Evolutionary conservation across 2,797 vertebrate species (phyloP), one percentile per base, ranked within the genome.

Genomic region (Rhinogobio ventralis): DNA sequence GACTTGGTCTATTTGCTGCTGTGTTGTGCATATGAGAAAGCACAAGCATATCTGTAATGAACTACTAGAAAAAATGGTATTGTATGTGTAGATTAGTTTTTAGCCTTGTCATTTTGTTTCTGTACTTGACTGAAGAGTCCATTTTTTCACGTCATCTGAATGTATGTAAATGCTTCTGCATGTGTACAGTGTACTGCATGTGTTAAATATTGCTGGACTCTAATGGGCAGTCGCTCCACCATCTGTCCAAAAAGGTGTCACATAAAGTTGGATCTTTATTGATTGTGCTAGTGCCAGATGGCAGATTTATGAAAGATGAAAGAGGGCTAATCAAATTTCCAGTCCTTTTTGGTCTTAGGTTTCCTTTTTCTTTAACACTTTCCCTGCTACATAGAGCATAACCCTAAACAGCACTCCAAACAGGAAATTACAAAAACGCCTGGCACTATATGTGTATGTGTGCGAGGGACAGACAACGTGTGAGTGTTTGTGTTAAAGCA

Each of bases 241-340:
- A 87, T 91, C 92, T 86, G 90, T 94, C 93, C 91, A 91, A 88
- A 81, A 89, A 88, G 86, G 92, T 93, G 94, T 95, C 92, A 93
- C 91, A 94, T 93, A 94, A 94, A 94, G 93, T 92, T 90, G 89
- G 87, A 86, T 93, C 92, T 91, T 94, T 94, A 93, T 93, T 95
- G 94, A 94, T 93, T 78, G 86, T 88, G 91, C 88, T 88, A 90
- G 89, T 90, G 92, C 94, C 95, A 95, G 94, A 95, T 94, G 94
- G 91, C 88, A 93, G 92, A 95, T 94, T 93, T 93, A 93, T 94
- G 92, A 91, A 91, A 95, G 94, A 95, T 95, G 92, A 96, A 95
- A 95, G 94, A 84, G 66, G 83, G 83, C 92, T 95, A 94, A 95
- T 95, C 94, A 94, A 91, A 95, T 95, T 95, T 95, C 93, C 94